Conservation (phyloP, 2,888 invertebrate genomes). For the Clostera curtula region DNA sequence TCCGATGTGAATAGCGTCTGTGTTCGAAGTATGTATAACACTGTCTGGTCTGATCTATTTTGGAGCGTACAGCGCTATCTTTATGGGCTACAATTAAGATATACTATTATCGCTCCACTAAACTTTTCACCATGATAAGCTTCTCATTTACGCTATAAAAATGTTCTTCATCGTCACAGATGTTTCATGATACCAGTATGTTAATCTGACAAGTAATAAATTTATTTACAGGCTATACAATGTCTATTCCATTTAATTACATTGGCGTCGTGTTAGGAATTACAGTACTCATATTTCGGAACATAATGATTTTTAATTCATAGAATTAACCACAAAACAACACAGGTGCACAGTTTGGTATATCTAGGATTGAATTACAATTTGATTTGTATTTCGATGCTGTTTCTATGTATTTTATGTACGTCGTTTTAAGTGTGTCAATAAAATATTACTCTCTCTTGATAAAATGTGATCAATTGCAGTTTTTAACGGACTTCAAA, state of each 20-base stretch:
- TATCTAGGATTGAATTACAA: no score
- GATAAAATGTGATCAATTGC: no score
- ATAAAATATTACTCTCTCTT: no score
- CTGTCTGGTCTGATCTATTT: conserved; percentile 19
- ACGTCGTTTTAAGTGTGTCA: no score
- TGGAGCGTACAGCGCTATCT: conserved; percentile 6
- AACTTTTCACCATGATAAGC: neutral
- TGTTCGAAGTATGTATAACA: conserved; percentile 16
- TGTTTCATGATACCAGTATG: neutral
- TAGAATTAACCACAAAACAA: conserved; percentile 12
- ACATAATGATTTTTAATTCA: conserved; percentile 20
- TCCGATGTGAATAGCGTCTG: conserved; percentile 17
- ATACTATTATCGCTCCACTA: conserved; percentile 5
- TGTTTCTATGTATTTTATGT: no score
- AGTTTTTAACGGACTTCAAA: no score
- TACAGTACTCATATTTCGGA: conserved; percentile 12
- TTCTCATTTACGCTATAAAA: conserved; percentile 5
- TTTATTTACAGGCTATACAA: conserved; percentile 14
- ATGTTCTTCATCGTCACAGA: conserved; percentile 1
- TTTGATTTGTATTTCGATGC: no score
- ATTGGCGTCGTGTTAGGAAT: conserved; percentile 9
- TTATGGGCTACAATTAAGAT: conserved; percentile 3
- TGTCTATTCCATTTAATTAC: conserved; percentile 15
- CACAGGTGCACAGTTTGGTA: no score
- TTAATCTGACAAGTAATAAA: conserved; percentile 9